Percentiles rank a stretch among this genome's conserved stretches.
Conservation (phyloP, 2,888 invertebrate species). For the Drosophila silvestris region DNA sequence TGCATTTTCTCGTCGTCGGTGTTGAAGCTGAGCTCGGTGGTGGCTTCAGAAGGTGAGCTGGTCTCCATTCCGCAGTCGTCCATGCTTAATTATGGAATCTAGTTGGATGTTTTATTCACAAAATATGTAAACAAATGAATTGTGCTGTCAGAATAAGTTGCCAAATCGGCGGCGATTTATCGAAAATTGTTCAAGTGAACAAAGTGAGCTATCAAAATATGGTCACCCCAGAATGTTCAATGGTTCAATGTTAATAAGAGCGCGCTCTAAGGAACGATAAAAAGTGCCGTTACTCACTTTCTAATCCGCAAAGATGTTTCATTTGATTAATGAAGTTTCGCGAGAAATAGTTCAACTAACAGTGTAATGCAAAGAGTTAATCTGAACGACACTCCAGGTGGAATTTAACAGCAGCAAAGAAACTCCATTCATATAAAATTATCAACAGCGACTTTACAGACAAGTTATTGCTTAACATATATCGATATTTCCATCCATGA, state of each 20-base stretch:
- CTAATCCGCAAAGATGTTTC: background rate
- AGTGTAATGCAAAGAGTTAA: too few species aligned
- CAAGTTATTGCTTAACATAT: background rate
- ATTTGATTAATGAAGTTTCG: background rate
- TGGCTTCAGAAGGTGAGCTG: conserved; percentile 68
- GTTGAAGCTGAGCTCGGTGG: conserved; percentile 61
- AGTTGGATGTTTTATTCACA: conserved; percentile 62
- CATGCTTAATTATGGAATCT: conserved; percentile 52
- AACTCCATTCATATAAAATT: background rate
- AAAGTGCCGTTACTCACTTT: background rate
- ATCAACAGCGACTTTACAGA: background rate
- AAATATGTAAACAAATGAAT: conserved; percentile 71
- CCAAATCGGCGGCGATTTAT: conserved; percentile 24
- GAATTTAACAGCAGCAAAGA: background rate
- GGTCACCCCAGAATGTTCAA: conserved; percentile 21
- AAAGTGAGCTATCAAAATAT: conserved; percentile 1
- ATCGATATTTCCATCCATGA: background rate
- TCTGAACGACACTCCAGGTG: background rate
- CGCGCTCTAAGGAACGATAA: background rate
- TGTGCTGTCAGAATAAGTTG: conserved; percentile 24
- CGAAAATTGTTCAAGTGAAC: conserved; percentile 18
- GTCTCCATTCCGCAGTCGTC: conserved; percentile 76
- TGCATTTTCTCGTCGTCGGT: conserved; percentile 70
- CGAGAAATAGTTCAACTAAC: background rate
- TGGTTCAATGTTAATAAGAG: conserved; percentile 4